These are phyloP conservation scores for Altica lythri DNA, from an alignment of 2,888 invertebrate species.

Conservation along the genomic window DNA sequence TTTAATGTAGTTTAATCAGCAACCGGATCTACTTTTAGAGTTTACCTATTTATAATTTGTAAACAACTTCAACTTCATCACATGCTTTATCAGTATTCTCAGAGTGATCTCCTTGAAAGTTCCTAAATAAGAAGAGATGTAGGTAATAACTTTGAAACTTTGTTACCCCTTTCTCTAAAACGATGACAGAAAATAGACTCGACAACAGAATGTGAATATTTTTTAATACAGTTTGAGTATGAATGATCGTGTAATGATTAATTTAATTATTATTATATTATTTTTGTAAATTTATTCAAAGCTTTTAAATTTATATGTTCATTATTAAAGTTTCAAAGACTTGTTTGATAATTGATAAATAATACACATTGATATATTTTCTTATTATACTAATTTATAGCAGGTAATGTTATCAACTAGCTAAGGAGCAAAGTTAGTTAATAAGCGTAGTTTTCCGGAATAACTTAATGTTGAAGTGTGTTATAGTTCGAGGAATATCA, in stretches of 20 bases:
- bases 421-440: too few species aligned
- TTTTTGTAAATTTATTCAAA: too few species aligned
- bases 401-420: too few species aligned
- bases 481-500: conserved; percentile 6
- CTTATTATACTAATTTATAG: too few species aligned
- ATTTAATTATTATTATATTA: too few species aligned
- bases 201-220: conserved; percentile 12
- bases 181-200: conserved; percentile 19
- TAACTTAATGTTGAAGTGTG: background rate
- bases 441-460: background rate
- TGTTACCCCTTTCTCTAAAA: conserved; percentile 15
- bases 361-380: too few species aligned
- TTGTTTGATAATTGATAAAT: too few species aligned
- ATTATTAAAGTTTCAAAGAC: too few species aligned
- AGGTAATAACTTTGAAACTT: conserved; percentile 17
- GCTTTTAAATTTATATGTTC: too few species aligned
- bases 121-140: conserved; percentile 11
- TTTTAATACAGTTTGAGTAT: conserved; percentile 11
- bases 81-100: conserved; percentile 19
- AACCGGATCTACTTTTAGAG: background rate
- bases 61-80: conserved; percentile 19
- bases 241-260: too few species aligned
- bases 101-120: conserved; percentile 12
- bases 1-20: too few species aligned
- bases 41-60: conserved; percentile 8